Evolutionary conservation across 2,888 invertebrate genomes (phyloP).

Genomic region (Pseudococcus longispinus): DNA sequence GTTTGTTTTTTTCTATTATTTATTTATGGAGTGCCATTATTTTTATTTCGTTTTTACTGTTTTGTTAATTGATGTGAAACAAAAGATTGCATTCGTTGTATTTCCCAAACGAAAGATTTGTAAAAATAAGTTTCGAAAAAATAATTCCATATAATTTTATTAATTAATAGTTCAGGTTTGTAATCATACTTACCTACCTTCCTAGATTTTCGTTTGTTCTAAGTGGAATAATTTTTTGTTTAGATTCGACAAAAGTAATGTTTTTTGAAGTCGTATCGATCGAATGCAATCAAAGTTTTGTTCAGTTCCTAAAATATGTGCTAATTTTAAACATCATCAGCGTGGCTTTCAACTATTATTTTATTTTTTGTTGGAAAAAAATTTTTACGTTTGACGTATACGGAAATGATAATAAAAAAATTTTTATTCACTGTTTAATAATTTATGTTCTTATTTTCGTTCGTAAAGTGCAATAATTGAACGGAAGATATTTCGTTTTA

Average conservation of each 20-base stretch:
- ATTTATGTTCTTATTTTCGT: background rate
- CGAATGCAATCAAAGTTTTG: conserved; percentile 3
- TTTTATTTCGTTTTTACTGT: conserved; percentile 23
- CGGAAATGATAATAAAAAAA: conserved; percentile 4
- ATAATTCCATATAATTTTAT: background rate
- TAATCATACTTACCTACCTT: background rate
- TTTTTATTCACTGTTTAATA: conserved; percentile 19
- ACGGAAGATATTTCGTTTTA: background rate
- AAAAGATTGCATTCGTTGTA: background rate
- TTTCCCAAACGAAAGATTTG: background rate
- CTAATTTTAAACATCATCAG: background rate
- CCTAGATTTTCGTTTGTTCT: background rate
- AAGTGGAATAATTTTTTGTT: background rate
- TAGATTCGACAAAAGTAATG: background rate
- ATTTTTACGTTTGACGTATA: conserved; percentile 5
- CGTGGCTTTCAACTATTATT: background rate
- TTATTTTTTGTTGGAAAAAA: background rate
- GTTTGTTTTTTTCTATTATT: background rate
- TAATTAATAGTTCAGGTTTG: too few species aligned
- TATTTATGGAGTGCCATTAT: background rate
- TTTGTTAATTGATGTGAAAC: conserved; percentile 7
- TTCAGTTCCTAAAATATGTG: background rate
- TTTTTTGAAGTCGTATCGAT: too few species aligned
- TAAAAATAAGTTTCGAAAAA: background rate
- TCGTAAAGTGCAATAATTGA: background rate